Base-by-base conservation (phyloP, 2,888 invertebrate species). In the Trissonchulus latispiculum region DNA sequence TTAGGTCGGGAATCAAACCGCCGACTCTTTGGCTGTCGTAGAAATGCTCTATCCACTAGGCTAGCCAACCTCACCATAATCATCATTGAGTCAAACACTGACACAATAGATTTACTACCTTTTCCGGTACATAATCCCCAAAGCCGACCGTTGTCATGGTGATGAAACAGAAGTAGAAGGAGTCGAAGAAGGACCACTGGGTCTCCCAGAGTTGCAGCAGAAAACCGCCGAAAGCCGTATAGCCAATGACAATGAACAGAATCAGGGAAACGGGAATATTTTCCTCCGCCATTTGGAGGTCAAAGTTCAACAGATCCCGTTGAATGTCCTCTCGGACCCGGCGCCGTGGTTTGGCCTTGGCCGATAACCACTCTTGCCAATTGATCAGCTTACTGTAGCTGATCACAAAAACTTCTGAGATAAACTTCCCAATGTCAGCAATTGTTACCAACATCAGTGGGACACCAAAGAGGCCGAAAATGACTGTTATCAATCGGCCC, bases 371-470 rank as follows among this genome's bases (percentile, higher is more conserved):
- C n/a, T n/a, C n/a, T n/a, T n/a, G n/a, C n/a, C n/a, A n/a, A 48
- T 70, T 59, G 35, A n/a, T 48, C 37, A 48, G 37, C n/a, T 70
- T 72, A 36, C 23, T 8, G 32, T 69, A 32, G 69, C 37, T 23
- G 3, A 62, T 1, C n/a, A 73, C 1, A 1, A 75, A 31, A 29
- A 33, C 70, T 33, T 73, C 75, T 33, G 73, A 73, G 61, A 75
- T 73, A 66, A 75, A 75, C 35, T 75, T 75, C 28, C 75, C 73
- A 15, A 75, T 62, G 59, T 75, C 75, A 1, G 75, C 73, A 2
- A 75, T 73, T 1, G 75, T 75, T 28, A 75, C 73, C 37, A 75
- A 70, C 73, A 73, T 75, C n/a, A 75, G 71, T 31, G 75, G 75
- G 29, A 75, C 70, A 37, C 75, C 75, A 35, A 73, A 73, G 32